A percentile compares a stretch with the other conserved stretches of the same genome.
These are phyloP conservation scores for Sarcoramphus papa DNA, from an alignment of 2,797 vertebrate species.

Conservation along the genomic window DNA sequence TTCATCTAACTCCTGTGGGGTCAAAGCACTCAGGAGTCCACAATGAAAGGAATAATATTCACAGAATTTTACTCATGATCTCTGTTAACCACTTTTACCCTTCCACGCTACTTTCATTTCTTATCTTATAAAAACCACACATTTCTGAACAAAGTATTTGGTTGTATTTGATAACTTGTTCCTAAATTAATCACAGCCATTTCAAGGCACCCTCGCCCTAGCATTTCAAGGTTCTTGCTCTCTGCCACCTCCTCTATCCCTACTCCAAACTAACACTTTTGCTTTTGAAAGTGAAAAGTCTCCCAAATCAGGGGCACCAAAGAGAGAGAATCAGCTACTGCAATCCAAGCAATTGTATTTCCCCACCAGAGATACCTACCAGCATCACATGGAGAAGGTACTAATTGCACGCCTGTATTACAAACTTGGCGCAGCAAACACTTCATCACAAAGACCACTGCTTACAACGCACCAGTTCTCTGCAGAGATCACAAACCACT, in stretches of 20 bases:
- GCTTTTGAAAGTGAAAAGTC: not conserved
- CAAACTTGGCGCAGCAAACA: not conserved
- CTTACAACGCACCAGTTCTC: rapidly evolving
- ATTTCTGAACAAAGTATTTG: not conserved
- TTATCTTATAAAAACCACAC: not conserved
- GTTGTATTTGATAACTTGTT: not conserved
- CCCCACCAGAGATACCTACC: not conserved
- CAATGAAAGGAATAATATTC: not conserved
- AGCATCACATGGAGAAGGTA: not conserved
- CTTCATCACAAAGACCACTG: not conserved
- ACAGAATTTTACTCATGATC: not conserved
- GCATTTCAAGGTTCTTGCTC: not conserved
- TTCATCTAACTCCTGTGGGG: not conserved
- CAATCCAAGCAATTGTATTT: not conserved
- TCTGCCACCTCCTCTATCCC: not conserved
- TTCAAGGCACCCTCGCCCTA: not conserved
- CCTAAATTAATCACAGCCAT: not conserved
- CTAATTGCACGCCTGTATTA: rapidly evolving
- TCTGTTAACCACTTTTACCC: not conserved
- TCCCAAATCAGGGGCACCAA: not conserved
- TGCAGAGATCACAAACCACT: not conserved
- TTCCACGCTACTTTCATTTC: not conserved
- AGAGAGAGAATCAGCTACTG: not conserved
- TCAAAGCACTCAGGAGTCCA: not conserved
- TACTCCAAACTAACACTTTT: not conserved